Evolutionary conservation across 1,140 invertebrate genomes (phyloP), one percentile per base, ranked within the genome.

Genomic region (Papilio aristodemus): DNA sequence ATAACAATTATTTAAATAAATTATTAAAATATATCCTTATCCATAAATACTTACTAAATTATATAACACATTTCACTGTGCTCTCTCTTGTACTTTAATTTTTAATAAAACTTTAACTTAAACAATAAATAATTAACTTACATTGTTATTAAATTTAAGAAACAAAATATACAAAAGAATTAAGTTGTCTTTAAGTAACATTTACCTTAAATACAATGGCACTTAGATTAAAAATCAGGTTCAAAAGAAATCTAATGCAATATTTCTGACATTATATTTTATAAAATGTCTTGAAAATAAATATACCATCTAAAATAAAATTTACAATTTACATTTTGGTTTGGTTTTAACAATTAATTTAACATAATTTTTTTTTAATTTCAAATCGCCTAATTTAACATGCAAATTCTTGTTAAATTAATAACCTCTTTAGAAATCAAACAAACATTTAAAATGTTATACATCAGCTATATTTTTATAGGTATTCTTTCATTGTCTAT

Each of bases 171-270:
- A 62, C 59, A 62, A 62, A 62, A 62, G 36, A n/a, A 60, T 36
- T 38, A 62, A 62, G 32, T 62, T 62, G 32, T 36, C n/a, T 38
- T 36, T 38, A 64, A 64, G 39, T 43, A 13, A 43, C 38, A 64
- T 64, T 43, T 43, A 64, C 38, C 38, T 41, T 39, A 67, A 70
- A 71, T 69, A 74, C 70, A 80, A 88, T 88, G 86, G 86, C 86
- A 88, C 86, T 87, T 83, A 84, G 54, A 68, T 74, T 79, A 79
- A 77, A 77, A 27, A 43, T 64, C 62, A 43, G 39, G 62, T 43
- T 64, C 9, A 4, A 43, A n/a, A 41, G 43, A 63, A 19, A 32
- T 38, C 32, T 0, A 11, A 17, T 38, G 4, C 4, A 1, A 9
- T 39, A 17, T 22, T 19, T 14, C 11, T 27, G 32, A 39, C 10